Percentiles rank a stretch among this genome's conserved stretches.
Evolutionary conservation across 2,113 vertebrate genomes (phyloP).

Genomic region (Eclectus roratus): DNA sequence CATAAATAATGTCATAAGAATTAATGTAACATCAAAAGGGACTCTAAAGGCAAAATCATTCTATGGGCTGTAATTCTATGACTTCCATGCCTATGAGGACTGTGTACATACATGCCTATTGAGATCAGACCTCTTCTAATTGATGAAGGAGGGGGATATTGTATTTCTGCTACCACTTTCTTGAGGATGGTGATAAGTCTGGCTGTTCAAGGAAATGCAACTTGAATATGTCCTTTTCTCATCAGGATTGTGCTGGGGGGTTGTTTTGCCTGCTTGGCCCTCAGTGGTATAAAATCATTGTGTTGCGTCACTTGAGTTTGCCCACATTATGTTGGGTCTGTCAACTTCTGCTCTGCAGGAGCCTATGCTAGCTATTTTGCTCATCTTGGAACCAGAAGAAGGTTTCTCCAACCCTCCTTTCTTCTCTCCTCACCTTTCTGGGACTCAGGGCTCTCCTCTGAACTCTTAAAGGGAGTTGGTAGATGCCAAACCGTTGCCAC

Average conservation of each 20-base stretch:
- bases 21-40: neutral
- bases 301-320: neutral
- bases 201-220: neutral
- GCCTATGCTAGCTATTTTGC: neutral
- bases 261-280: neutral
- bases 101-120: neutral
- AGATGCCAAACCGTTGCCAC: neutral
- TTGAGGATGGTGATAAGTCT: neutral
- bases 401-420: neutral
- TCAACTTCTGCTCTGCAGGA: neutral
- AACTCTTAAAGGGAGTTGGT: neutral
- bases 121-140: neutral
- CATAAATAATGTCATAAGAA: neutral
- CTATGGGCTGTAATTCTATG: neutral
- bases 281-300: neutral
- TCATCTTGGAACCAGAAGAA: neutral
- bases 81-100: neutral
- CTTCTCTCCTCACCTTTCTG: neutral
- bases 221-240: neutral
- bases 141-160: neutral
- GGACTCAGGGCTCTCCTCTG: neutral
- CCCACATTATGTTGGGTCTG: accelerated
- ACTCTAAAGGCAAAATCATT: neutral
- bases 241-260: neutral
- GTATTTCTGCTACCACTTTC: neutral